A percentile compares a stretch with the other conserved stretches of the same genome.
phyloP scores from a whole-genome alignment of 2,888 invertebrate species.

The Drosophila demipolita region DNA sequence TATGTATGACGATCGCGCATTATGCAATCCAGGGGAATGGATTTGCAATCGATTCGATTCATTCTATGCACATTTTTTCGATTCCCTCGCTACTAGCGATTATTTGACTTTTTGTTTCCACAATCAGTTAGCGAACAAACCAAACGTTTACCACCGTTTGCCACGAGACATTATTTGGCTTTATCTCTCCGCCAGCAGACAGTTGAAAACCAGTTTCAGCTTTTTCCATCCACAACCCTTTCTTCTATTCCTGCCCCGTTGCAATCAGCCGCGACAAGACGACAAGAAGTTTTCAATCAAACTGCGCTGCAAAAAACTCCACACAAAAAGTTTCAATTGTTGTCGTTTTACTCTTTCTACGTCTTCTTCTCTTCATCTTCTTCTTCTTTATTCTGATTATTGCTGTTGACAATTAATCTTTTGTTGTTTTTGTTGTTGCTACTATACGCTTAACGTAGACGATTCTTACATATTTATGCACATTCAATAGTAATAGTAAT shows the following conservation, averaged over 20 bases:
- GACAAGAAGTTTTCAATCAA: conserved; percentile 61
- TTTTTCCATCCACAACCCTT: conserved; percentile 36
- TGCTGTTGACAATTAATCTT: conserved; percentile 1
- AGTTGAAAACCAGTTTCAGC: conserved; percentile 45
- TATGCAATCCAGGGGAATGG: conserved; percentile 33
- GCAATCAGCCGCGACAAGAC: conserved; percentile 53
- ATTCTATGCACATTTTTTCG: conserved; percentile 21
- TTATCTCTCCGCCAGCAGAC: conserved; percentile 17
- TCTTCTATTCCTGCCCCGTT: conserved; percentile 22
- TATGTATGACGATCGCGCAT: conserved; percentile 14
- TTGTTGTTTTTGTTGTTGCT: background rate
- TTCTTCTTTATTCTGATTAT: conserved; percentile 9
- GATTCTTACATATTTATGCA: background rate
- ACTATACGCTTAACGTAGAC: background rate
- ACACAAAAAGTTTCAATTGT: conserved; percentile 34
- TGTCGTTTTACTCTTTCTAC: conserved; percentile 11
- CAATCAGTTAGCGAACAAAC: conserved; percentile 36
- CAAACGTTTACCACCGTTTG: conserved; percentile 34
- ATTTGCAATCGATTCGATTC: conserved; percentile 44
- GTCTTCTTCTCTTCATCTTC: background rate
- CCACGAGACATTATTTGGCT: conserved; percentile 53
- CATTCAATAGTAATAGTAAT: background rate
- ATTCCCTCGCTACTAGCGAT: background rate
- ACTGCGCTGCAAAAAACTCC: conserved; percentile 34
- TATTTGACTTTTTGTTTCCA: conserved; percentile 24